Evolutionary conservation across 2,888 invertebrate genomes (phyloP).

Genomic region (Diloba caeruleocephala): DNA sequence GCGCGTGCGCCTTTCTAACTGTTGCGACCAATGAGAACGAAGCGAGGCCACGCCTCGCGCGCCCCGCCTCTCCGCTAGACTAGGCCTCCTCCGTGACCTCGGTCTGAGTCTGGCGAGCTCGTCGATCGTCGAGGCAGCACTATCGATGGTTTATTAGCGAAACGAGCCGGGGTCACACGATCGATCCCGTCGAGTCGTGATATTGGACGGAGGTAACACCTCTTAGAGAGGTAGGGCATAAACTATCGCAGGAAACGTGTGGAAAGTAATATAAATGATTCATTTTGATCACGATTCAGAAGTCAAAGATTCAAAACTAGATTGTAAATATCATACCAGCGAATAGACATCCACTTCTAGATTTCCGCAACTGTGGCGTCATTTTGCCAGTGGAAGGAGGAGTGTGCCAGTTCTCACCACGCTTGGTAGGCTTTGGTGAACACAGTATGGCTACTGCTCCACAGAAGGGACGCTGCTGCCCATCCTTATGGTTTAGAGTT

Average conservation of each 20-base stretch:
- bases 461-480: no score
- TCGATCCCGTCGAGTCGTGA: slow-evolving; percentile 32
- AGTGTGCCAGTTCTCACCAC: no score
- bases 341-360: no score
- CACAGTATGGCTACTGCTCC: no score
- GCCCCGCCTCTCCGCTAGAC: slow-evolving; percentile 31
- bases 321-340: no score
- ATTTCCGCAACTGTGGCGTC: no score
- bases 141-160: slow-evolving; percentile 49
- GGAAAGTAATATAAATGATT: not conserved
- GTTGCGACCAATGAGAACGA: slow-evolving; percentile 48
- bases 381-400: no score
- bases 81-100: slow-evolving; percentile 39
- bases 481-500: no score
- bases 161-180: slow-evolving; percentile 44
- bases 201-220: slow-evolving; percentile 41
- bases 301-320: not conserved
- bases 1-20: slow-evolving; percentile 56
- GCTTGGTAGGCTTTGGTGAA: no score
- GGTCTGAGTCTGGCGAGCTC: slow-evolving; percentile 14
- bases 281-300: not conserved
- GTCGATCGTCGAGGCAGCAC: slow-evolving; percentile 15
- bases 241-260: not conserved
- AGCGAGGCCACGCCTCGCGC: slow-evolving; percentile 52
- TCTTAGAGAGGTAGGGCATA: slow-evolving; percentile 3